Percentiles rank a stretch among this genome's conserved stretches.
Evolutionary conservation across 2,888 invertebrate genomes (phyloP).

Genomic region (Pristionchus exspectatus): DNA sequence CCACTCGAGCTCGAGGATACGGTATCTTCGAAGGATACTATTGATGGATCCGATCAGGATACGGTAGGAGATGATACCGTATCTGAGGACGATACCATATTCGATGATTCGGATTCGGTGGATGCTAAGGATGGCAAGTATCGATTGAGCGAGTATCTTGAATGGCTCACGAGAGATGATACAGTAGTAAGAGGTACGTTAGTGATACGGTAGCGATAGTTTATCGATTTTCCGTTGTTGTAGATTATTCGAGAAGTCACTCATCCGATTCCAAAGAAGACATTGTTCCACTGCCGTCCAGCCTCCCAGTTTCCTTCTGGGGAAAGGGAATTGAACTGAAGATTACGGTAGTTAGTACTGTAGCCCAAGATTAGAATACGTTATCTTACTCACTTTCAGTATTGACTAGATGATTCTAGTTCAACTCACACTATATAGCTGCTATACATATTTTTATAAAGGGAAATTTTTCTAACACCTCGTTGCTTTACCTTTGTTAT

Average conservation of each 20-base stretch:
- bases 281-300: neutral
- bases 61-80: neutral
- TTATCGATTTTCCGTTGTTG: neutral
- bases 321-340: neutral
- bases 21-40: neutral
- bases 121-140: neutral
- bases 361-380: neutral
- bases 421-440: too few species aligned
- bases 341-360: neutral
- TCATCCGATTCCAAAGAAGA: neutral
- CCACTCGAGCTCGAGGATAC: neutral
- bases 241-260: neutral
- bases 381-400: too few species aligned
- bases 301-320: neutral
- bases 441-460: too few species aligned
- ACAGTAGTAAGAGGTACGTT: neutral
- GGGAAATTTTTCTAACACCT: too few species aligned
- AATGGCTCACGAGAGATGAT: slow-evolving; percentile 30
- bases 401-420: too few species aligned
- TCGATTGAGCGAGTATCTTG: slow-evolving; percentile 3
- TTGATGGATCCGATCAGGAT: neutral
- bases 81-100: neutral
- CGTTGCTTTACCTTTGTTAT: too few species aligned
- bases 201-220: neutral
- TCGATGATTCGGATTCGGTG: neutral